These are phyloP conservation scores for Drosophila pruinosa DNA, from an alignment of 1,140 invertebrate species.

Conservation along the genomic window DNA sequence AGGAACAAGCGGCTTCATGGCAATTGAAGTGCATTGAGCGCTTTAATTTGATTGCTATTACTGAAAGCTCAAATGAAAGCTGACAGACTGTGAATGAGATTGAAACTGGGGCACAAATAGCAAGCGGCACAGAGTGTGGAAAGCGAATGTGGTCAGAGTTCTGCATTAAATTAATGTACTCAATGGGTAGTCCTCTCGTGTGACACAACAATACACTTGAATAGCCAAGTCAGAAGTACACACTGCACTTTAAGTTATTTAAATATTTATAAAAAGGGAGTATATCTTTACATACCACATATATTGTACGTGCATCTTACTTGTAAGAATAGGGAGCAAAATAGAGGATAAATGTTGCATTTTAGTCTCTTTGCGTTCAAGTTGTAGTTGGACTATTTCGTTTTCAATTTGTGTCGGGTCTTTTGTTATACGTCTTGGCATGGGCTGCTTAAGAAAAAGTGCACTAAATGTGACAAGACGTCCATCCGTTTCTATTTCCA, in stretches of 20 bases:
- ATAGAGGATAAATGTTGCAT: constrained; percentile 41
- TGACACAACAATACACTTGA: constrained; percentile 35
- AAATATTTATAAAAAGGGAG: constrained; percentile 57
- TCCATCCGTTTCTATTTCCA: constrained; percentile 25
- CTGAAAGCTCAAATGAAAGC: constrained; percentile 28
- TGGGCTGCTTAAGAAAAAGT: constrained; percentile 49
- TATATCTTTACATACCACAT: not conserved
- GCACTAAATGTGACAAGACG: constrained; percentile 67
- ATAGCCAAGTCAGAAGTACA: constrained; percentile 11
- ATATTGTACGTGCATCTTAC: no score
- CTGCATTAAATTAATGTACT: constrained; percentile 63
- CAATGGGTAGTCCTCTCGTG: constrained; percentile 20
- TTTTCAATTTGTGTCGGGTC: constrained; percentile 70
- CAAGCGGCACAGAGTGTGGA: no score
- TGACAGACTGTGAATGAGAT: constrained; percentile 27
- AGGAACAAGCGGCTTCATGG: not conserved
- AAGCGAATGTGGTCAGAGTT: constrained; percentile 22
- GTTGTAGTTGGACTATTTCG: constrained; percentile 50
- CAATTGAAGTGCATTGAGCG: constrained; percentile 48
- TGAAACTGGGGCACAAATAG: not conserved
- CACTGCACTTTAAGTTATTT: constrained; percentile 56
- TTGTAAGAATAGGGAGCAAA: not conserved
- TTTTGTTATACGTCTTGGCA: constrained; percentile 43
- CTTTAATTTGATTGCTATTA: constrained; percentile 62
- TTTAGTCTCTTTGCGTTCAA: constrained; percentile 15